These are phyloP conservation scores for Enoplosus armatus DNA, from an alignment of 2,797 vertebrate species.

Conservation along the genomic window DNA sequence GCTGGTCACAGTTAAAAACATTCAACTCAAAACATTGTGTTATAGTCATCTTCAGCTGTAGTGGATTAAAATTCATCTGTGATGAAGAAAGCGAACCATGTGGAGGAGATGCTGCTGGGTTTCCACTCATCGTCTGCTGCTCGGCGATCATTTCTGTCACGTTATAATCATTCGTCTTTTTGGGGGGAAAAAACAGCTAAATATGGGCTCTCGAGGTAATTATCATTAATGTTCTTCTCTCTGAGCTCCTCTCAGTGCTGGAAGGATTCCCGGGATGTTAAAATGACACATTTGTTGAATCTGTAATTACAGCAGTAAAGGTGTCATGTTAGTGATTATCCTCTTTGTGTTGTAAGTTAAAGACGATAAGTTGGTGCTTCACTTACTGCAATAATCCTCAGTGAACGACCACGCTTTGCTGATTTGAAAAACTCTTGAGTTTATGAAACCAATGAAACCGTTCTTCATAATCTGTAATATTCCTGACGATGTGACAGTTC, in stretches of 20 bases:
- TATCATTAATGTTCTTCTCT: not conserved
- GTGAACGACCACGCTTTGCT: no score
- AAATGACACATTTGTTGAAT: not conserved
- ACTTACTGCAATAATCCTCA: not conserved
- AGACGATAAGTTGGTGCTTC: not conserved
- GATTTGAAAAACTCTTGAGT: not conserved
- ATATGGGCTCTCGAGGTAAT: not conserved
- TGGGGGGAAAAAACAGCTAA: not conserved
- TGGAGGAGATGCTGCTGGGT: constrained; percentile 8
- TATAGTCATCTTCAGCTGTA: not conserved
- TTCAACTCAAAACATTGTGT: no score
- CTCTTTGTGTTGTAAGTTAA: not conserved
- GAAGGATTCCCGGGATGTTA: not conserved
- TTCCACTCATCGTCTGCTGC: not conserved
- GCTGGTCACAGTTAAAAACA: not conserved
- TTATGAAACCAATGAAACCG: not conserved
- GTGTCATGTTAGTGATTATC: not conserved
- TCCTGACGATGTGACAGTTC: not conserved
- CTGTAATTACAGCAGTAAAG: constrained; percentile 1
- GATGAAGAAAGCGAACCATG: not conserved
- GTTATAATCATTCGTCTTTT: not conserved
- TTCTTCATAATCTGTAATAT: not conserved
- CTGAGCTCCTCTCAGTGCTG: not conserved
- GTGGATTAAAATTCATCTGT: not conserved
- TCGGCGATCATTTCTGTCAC: not conserved